Evolutionary conservation across 2,888 invertebrate species (phyloP).

Genomic region (Capitulum mitella): DNA sequence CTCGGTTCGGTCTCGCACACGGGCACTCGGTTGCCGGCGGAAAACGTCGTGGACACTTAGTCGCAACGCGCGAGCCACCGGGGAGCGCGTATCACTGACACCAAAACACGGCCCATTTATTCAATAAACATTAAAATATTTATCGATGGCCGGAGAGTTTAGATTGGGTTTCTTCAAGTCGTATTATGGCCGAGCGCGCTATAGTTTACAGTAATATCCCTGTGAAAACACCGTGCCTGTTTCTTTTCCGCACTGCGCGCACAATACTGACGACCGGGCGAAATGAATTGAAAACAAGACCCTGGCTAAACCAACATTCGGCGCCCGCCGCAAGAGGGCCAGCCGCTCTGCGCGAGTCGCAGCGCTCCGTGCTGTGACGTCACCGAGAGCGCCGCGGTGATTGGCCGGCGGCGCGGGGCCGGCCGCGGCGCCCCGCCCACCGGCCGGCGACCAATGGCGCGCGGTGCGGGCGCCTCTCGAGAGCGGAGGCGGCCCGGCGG

Average conservation of each 20-base stretch:
- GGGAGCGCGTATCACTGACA: background rate
- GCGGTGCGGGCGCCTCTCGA: background rate
- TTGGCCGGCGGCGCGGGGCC: background rate
- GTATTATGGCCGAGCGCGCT: background rate
- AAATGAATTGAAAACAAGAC: constrained; percentile 24
- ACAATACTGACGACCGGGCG: constrained; percentile 6
- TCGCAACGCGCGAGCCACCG: background rate
- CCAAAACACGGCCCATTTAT: constrained; percentile 6
- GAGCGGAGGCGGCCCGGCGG: background rate
- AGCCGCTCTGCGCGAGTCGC: constrained; percentile 1
- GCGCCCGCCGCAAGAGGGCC: constrained; percentile 2
- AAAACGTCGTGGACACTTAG: background rate
- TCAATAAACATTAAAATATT: constrained; percentile 21
- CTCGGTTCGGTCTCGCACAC: constrained; percentile 32
- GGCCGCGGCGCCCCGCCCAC: background rate
- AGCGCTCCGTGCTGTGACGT: background rate
- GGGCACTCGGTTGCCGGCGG: background rate
- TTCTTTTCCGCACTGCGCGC: background rate
- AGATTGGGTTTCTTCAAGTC: constrained; percentile 21
- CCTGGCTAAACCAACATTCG: constrained; percentile 24
- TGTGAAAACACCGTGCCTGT: constrained; percentile 9
- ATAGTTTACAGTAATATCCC: constrained; percentile 12
- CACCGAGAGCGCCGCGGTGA: background rate
- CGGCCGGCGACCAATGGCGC: background rate
- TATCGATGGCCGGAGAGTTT: background rate